These are phyloP conservation scores for Aurelia sp. DNA, from an alignment of 30 jellyfish, hydroid and myxozoan species.

Conservation along the genomic window DNA sequence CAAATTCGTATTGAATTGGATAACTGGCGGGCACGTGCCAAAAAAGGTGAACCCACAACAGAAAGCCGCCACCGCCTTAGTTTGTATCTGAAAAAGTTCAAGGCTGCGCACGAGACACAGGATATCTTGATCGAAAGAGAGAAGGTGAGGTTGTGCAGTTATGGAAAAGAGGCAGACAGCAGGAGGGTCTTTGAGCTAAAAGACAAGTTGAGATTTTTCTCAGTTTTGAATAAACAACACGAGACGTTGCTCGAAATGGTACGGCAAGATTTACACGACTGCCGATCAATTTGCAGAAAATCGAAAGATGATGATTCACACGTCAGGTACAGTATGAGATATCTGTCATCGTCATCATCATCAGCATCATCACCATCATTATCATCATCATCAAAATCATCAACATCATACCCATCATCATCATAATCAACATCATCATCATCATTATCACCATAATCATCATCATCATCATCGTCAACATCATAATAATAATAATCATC, in stretches of 20 bases:
- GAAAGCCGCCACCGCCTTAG: conserved; percentile 68
- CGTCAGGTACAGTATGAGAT: conserved; percentile 17
- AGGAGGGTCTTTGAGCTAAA: conserved; percentile 10
- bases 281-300: conserved; percentile 51
- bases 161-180: conserved; percentile 12
- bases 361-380: too few species aligned
- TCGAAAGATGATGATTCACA: conserved; percentile 30
- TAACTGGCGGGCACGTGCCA: conserved; percentile 74
- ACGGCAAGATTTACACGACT: conserved; percentile 65
- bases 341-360: too few species aligned
- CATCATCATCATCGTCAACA: too few species aligned
- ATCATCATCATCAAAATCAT: too few species aligned
- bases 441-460: too few species aligned
- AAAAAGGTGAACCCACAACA: conserved; percentile 41
- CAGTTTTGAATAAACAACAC: conserved; percentile 58
- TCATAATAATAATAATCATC: too few species aligned
- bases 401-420: too few species aligned
- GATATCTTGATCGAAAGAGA: conserved; percentile 67
- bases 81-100: conserved; percentile 37
- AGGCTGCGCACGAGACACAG: conserved; percentile 64
- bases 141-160: conserved; percentile 16
- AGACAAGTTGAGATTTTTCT: conserved; percentile 45
- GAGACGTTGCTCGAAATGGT: conserved; percentile 68
- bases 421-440: too few species aligned
- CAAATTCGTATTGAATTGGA: conserved; percentile 62